These are phyloP conservation scores for Phyllopteryx taeniolatus DNA, from an alignment of 2,113 vertebrate species.

Conservation along the genomic window DNA sequence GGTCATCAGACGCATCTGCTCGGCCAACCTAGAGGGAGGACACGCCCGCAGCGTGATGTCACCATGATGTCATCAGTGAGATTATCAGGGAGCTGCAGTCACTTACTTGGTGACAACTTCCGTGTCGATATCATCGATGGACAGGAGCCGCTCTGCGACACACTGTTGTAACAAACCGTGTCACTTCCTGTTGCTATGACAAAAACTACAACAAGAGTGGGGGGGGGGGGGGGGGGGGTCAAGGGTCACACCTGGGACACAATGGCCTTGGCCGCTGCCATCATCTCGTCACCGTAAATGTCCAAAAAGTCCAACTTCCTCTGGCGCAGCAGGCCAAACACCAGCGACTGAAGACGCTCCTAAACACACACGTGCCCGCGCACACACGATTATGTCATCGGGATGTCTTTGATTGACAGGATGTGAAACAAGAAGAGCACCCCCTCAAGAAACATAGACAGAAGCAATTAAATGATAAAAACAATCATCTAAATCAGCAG, in stretches of 20 bases:
- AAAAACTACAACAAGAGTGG: not conserved
- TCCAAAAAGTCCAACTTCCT: conserved; percentile 96
- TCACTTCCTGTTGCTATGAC: not conserved
- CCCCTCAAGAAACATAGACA: not conserved
- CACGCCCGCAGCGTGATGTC: not conserved
- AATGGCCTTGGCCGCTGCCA: conserved; percentile 84
- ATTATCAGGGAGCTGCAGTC: too few species aligned
- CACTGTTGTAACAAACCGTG: conserved; percentile 70
- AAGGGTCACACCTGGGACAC: conserved; percentile 83
- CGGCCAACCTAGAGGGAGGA: conserved; percentile 77
- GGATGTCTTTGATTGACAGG: not conserved
- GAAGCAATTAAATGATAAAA: not conserved
- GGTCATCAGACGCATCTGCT: conserved; percentile 96
- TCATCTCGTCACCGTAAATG: conserved; percentile 93
- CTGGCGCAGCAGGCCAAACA: conserved; percentile 93
- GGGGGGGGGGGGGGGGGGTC: too few species aligned
- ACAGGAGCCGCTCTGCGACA: conserved; percentile 82
- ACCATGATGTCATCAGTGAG: not conserved
- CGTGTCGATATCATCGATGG: conserved; percentile 89
- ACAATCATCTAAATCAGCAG: too few species aligned
- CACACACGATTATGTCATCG: too few species aligned
- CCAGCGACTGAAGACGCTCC: conserved; percentile 89
- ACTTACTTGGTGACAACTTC: conserved; percentile 90
- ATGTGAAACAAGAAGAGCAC: not conserved
- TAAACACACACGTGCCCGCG: conserved; percentile 57